These are phyloP conservation scores for Entosphenus tridentatus DNA, from an alignment of 2,113 vertebrate species.

Conservation along the genomic window DNA sequence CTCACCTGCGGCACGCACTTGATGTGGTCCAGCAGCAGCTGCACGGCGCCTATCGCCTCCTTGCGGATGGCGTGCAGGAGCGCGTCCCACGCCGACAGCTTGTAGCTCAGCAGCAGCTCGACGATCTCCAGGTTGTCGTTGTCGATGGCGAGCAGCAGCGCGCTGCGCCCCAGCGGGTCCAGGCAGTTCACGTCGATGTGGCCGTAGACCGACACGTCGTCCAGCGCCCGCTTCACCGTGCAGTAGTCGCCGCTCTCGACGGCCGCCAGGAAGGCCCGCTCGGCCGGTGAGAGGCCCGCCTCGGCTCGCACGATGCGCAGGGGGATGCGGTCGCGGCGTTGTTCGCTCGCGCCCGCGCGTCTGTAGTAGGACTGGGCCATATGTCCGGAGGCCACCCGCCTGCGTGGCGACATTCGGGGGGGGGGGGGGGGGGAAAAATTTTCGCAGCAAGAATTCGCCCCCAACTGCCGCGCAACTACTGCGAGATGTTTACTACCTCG, in stretches of 20 bases:
- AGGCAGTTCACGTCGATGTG: conserved; percentile 97
- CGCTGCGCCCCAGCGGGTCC: conserved; percentile 81
- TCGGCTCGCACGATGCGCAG: conserved; percentile 83
- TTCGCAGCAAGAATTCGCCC: no score
- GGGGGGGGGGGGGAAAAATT: no score
- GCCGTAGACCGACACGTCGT: conserved; percentile 89
- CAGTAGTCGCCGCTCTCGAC: conserved; percentile 96
- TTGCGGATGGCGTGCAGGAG: conserved; percentile 85
- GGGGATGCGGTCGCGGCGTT: conserved; percentile 57
- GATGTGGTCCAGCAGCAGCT: conserved; percentile 68
- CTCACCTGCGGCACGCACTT: conserved; percentile 11
- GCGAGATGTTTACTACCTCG: no score
- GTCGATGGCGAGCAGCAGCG: conserved; percentile 90
- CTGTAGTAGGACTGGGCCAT: conserved; percentile 6
- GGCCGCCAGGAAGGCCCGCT: conserved; percentile 71
- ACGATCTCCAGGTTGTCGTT: conserved; percentile 96
- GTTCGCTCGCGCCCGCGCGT: neutral
- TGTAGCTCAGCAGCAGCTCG: conserved; percentile 71
- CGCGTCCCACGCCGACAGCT: conserved; percentile 64
- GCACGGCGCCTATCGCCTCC: conserved; percentile 90
- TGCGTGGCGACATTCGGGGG: no score
- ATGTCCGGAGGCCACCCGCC: neutral
- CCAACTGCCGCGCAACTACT: no score
- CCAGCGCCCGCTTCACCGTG: conserved; percentile 61
- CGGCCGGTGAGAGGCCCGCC: conserved; percentile 62